Percentiles rank a stretch among this genome's conserved stretches.
phyloP scores from a whole-genome alignment of 2,113 vertebrate species.

The Malurus melanocephalus region DNA sequence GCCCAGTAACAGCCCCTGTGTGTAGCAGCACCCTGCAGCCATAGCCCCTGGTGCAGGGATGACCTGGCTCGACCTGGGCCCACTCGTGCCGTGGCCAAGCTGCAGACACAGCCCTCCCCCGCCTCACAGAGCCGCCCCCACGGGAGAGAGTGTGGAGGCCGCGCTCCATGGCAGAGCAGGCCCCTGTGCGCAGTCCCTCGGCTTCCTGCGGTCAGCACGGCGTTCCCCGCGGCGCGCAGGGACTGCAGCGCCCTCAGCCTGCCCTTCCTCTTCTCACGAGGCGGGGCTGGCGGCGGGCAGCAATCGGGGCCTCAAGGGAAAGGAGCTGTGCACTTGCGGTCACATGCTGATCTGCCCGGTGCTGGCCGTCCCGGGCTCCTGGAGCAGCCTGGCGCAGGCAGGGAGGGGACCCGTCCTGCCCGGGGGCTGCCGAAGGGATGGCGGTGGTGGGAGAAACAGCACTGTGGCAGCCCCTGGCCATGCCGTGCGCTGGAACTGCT shows the following conservation, averaged over 20 bases:
- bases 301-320: fast-evolving
- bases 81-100: fast-evolving
- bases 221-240: fast-evolving
- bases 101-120: not conserved
- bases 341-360: fast-evolving
- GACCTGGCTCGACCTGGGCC: not conserved
- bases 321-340: not conserved
- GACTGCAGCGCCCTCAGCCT: fast-evolving
- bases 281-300: not conserved
- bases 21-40: not conserved
- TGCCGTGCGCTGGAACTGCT: not conserved
- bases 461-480: not conserved
- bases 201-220: not conserved
- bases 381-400: fast-evolving
- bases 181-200: not conserved
- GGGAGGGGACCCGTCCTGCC: fast-evolving
- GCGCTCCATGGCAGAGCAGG: fast-evolving
- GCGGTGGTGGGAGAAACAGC: not conserved
- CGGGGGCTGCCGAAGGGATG: not conserved
- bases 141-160: not conserved
- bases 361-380: fast-evolving
- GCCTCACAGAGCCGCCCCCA: not conserved
- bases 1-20: not conserved
- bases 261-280: not conserved
- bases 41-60: not conserved